phyloP scores from a whole-genome alignment of 2,888 invertebrate genomes.

The Archips crataeganus region DNA sequence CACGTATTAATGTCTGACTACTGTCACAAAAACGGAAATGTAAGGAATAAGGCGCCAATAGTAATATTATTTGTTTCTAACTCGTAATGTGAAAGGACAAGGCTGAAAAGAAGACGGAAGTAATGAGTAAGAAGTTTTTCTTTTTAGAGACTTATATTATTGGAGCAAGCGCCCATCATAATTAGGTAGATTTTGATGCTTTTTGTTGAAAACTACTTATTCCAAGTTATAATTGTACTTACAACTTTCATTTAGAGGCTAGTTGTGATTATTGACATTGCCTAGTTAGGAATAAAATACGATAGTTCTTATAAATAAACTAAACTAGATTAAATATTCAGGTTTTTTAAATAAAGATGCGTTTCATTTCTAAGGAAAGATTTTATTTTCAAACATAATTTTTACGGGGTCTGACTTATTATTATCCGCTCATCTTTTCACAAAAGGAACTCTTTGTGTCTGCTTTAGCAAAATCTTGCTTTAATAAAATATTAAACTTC shows the following conservation, averaged over 20 bases:
- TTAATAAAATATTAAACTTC: conserved; percentile 19
- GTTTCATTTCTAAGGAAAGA: not conserved
- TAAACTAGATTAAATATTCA: too few species aligned
- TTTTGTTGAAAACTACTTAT: not conserved
- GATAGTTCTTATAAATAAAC: not conserved
- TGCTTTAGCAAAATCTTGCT: not conserved
- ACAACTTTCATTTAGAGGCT: too few species aligned
- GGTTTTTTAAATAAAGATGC: not conserved
- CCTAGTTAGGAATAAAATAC: too few species aligned
- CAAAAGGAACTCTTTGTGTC: not conserved
- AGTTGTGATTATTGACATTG: too few species aligned
- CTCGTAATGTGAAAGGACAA: conserved; percentile 18
- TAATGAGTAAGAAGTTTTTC: conserved; percentile 28
- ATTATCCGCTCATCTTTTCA: not conserved
- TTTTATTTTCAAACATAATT: not conserved
- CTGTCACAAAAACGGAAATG: conserved; percentile 15
- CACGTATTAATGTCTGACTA: not conserved
- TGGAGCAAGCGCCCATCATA: not conserved
- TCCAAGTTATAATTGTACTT: not conserved
- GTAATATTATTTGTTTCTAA: conserved; percentile 27
- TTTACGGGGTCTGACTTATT: not conserved
- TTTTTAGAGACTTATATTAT: not conserved
- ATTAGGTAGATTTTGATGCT: not conserved
- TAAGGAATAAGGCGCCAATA: conserved; percentile 15
- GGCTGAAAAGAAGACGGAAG: conserved; percentile 12